Conservation (phyloP, 2,888 invertebrate genomes). For the Entomobrya multifasciata region DNA sequence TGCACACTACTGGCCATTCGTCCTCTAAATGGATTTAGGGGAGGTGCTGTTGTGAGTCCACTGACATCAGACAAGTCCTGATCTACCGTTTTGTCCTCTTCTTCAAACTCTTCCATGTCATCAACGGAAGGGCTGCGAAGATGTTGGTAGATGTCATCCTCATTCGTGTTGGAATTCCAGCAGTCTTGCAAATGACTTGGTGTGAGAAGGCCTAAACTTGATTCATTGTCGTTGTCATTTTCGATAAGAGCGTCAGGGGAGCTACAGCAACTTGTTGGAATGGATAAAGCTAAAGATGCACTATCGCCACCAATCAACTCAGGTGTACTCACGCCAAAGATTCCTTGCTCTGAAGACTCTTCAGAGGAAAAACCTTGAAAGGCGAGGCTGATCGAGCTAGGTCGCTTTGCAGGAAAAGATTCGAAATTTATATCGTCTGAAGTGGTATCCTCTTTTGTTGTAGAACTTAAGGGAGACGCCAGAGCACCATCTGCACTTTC, state of each 20-base stretch:
- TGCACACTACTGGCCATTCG: constrained; percentile 57
- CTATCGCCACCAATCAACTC: constrained; percentile 70
- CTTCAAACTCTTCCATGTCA: constrained; percentile 82
- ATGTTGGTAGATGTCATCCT: constrained; percentile 73
- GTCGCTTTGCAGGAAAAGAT: constrained; percentile 64
- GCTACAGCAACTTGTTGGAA: constrained; percentile 72
- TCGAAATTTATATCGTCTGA: constrained; percentile 53
- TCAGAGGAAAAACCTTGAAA: constrained; percentile 66
- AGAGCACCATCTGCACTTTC: not conserved
- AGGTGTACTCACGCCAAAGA: constrained; percentile 73
- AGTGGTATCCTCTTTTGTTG: constrained; percentile 30
- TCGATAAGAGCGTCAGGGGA: constrained; percentile 70
- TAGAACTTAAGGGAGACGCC: constrained; percentile 43
- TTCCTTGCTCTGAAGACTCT: constrained; percentile 70
- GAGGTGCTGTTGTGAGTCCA: not conserved
- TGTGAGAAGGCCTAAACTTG: constrained; percentile 90
- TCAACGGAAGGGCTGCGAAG: constrained; percentile 85
- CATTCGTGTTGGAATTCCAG: constrained; percentile 72
- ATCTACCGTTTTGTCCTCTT: constrained; percentile 72
- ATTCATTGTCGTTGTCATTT: constrained; percentile 71
- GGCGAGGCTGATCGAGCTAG: constrained; percentile 64
- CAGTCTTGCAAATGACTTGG: constrained; percentile 91
- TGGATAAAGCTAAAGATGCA: constrained; percentile 68
- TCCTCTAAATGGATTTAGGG: not conserved
- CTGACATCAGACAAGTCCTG: constrained; percentile 59